phyloP scores from a whole-genome alignment of 2,888 invertebrate species.

The Drosophila histrio region DNA sequence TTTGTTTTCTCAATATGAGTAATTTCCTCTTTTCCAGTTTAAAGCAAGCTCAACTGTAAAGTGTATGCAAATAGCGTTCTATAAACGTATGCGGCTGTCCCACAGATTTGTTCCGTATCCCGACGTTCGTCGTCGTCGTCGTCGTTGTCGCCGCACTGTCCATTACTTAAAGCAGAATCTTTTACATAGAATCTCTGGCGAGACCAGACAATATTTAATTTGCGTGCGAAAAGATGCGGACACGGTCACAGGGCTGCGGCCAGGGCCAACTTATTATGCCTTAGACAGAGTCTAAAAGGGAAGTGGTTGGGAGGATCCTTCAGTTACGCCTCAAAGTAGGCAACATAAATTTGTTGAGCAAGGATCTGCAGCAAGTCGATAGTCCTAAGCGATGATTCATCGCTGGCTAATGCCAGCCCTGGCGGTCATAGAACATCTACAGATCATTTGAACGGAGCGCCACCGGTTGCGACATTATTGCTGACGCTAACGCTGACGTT shows the following conservation, averaged over 20 bases:
- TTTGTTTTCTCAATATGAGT: too few species aligned
- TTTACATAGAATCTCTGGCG: constrained; percentile 35
- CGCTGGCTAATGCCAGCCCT: constrained; percentile 25
- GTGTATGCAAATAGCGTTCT: constrained; percentile 36
- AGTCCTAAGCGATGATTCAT: constrained; percentile 34
- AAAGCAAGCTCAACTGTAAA: constrained; percentile 19
- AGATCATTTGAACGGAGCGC: constrained; percentile 49
- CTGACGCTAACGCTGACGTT: constrained; percentile 18
- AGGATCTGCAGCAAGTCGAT: neutral
- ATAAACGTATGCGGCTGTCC: constrained; percentile 42
- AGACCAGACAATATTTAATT: constrained; percentile 57
- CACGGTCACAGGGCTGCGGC: constrained; percentile 44
- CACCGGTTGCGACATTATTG: constrained; percentile 64
- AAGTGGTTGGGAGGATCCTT: neutral
- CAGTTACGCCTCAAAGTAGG: constrained; percentile 56
- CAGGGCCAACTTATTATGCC: neutral
- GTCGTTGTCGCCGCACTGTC: constrained; percentile 29
- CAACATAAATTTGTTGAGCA: constrained; percentile 12
- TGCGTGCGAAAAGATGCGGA: constrained; percentile 25
- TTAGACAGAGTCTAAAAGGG: neutral
- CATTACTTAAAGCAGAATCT: constrained; percentile 61
- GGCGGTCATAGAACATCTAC: constrained; percentile 19
- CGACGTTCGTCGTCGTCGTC: constrained; percentile 9
- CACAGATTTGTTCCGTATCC: constrained; percentile 45
- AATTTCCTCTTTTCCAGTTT: neutral